Percentiles rank a stretch among this genome's conserved stretches.
phyloP scores from a whole-genome alignment of 2,888 invertebrate genomes.

The Tinea semifulvella region DNA sequence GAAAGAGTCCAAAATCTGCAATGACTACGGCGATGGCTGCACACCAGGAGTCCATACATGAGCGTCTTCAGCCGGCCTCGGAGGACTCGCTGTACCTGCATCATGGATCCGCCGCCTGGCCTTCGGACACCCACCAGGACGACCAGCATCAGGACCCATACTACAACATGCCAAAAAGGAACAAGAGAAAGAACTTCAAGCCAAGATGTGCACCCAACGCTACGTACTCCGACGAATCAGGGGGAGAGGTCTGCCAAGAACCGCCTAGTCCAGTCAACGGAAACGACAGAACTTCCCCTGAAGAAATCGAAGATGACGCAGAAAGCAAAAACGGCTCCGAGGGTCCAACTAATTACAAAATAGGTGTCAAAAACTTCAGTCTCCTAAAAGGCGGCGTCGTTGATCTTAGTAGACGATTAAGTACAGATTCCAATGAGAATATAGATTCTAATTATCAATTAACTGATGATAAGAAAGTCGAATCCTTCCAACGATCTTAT shows the following conservation, averaged over 20 bases:
- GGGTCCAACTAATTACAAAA: slow-evolving; percentile 37
- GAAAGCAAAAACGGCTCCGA: slow-evolving; percentile 30
- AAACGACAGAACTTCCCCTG: slow-evolving; percentile 47
- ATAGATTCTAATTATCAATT: slow-evolving; percentile 57
- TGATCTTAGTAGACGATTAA: slow-evolving; percentile 58
- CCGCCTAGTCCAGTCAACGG: slow-evolving; percentile 46
- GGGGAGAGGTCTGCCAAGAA: slow-evolving; percentile 43
- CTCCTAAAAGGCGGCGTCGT: slow-evolving; percentile 58
- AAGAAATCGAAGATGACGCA: slow-evolving; percentile 33
- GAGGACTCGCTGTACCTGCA: slow-evolving; percentile 56
- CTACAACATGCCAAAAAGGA: slow-evolving; percentile 70
- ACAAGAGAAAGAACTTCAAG: slow-evolving; percentile 82
- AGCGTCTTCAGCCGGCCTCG: slow-evolving; percentile 54
- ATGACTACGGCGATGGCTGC: slow-evolving; percentile 69
- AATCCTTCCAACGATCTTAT: slow-evolving; percentile 59
- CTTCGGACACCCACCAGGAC: slow-evolving; percentile 49
- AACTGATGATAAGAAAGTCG: slow-evolving; percentile 51
- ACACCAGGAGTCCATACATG: slow-evolving; percentile 63
- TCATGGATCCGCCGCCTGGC: slow-evolving; percentile 64
- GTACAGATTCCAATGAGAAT: slow-evolving; percentile 62
- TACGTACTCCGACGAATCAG: slow-evolving; percentile 58
- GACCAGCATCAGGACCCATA: slow-evolving; percentile 50
- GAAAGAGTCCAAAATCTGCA: slow-evolving; percentile 51
- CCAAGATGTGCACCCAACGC: slow-evolving; percentile 75
- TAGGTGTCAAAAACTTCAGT: slow-evolving; percentile 60